Conservation (phyloP, 2,888 invertebrate species). For the Rhodophaea formosa region DNA sequence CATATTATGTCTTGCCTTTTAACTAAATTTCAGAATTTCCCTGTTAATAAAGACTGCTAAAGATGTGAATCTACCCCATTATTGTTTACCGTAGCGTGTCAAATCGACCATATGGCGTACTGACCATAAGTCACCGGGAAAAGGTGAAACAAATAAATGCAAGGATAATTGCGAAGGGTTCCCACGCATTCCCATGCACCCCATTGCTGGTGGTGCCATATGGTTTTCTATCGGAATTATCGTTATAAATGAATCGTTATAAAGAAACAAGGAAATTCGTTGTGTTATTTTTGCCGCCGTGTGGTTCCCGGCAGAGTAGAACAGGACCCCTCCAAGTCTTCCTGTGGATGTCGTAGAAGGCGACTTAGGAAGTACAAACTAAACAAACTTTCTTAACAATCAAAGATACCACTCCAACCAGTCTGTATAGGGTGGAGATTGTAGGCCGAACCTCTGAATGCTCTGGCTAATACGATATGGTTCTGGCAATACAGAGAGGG, state of each 20-base stretch:
- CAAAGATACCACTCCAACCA: too few species aligned
- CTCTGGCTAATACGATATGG: too few species aligned
- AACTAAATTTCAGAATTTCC: not conserved
- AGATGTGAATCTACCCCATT: constrained; percentile 14
- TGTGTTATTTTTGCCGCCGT: too few species aligned
- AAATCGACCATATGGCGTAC: constrained; percentile 52
- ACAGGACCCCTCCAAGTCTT: too few species aligned
- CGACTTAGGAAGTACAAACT: too few species aligned
- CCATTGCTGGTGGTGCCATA: constrained; percentile 41
- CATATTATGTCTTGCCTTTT: not conserved
- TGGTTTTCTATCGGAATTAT: constrained; percentile 27
- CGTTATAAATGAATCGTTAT: constrained; percentile 2
- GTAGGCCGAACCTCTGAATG: too few species aligned
- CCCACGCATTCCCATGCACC: constrained; percentile 73
- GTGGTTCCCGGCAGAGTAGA: too few species aligned
- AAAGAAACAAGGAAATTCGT: not conserved
- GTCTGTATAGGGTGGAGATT: too few species aligned
- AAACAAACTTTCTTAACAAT: too few species aligned
- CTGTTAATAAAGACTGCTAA: constrained; percentile 12
- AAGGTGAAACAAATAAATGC: constrained; percentile 50
- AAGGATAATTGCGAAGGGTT: constrained; percentile 64
- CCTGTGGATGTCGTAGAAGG: too few species aligned
- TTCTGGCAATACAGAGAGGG: too few species aligned
- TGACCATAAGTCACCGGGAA: constrained; percentile 74
- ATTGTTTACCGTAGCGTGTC: constrained; percentile 39